Base-by-base conservation (phyloP, 2,888 invertebrate genomes). In the Thymelicus acteon region DNA sequence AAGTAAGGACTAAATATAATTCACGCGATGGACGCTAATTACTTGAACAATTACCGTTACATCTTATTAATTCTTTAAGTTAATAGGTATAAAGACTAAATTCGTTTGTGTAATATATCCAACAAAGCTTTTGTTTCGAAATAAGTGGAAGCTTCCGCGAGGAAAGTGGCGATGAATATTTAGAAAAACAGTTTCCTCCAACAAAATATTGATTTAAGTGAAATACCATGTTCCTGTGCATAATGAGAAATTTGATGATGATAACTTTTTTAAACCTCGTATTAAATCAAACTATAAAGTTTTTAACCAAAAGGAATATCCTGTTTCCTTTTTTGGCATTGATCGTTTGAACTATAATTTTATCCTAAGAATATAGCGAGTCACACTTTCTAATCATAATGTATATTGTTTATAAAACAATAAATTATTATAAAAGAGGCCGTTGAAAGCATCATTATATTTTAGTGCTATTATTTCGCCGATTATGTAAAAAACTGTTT, bases 391-490 rank as follows among this genome's bases (percentile, higher is more conserved):
- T 70, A 76, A 82, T 79, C 76, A 49, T 57, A 47, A 81, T 71
- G 75, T 80, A 79, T 82, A 82, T 86, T 90, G 77, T 90, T 92
- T 91, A 89, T 79, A 91, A 90, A 90, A 85, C 91, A 85, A 93
- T 93, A 93, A 89, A 90, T 93, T 84, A 81, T 75, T 67, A 73
- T 61, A 73, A 79, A 86, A 90, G 78, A 80, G 82, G 73, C 67
- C 75, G 92, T 74, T 82, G 92, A 93, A 89, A 92, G 81, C 75
- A 75, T 90, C 90, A 93, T 93, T 78, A 93, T 81, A 90, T 74
- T 91, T 85, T 75, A 60, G 72, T 80, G 82, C 81, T 80, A 80
- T 79, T 77, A 80, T 77, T 88, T 89, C 92, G 90, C 91, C 92
- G 92, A 92, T 91, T 90, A 91, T 91, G 93, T 93, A 93, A 71